Evolutionary conservation across 2,797 vertebrate species (phyloP).

Genomic region (Cuculus canorus): DNA sequence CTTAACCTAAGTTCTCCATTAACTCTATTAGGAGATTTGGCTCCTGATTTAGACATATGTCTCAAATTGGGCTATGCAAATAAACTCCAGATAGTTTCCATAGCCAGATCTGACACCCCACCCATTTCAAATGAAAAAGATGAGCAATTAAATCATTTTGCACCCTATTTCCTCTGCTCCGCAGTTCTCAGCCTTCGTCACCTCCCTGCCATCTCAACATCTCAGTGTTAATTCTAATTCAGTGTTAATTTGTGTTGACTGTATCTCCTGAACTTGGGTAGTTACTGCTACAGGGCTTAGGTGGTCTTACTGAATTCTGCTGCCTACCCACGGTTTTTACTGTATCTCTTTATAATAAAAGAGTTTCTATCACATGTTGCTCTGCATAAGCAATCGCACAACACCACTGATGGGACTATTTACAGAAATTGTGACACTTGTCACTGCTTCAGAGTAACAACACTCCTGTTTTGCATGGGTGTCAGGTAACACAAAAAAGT

Average conservation of each 20-base stretch:
- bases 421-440: not conserved
- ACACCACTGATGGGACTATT: not conserved
- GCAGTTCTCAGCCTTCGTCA: not conserved
- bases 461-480: not conserved
- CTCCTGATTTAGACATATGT: conserved; percentile 32
- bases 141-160: not conserved
- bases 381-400: not conserved
- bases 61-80: not conserved
- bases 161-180: not conserved
- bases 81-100: not conserved
- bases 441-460: not conserved
- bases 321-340: not conserved
- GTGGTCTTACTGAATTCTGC: not conserved
- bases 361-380: not conserved
- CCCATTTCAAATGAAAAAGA: conserved; percentile 5
- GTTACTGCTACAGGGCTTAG: not conserved
- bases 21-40: not conserved
- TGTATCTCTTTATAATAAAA: not conserved
- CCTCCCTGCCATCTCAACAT: not conserved
- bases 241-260: not conserved
- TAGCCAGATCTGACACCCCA: not conserved
- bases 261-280: not conserved
- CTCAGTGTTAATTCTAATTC: not conserved
- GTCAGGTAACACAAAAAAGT: too few species aligned
- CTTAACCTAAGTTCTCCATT: conserved; percentile 30